Percentiles rank a stretch among this genome's conserved stretches.
Evolutionary conservation across 2,113 vertebrate species (phyloP).

Genomic region (Speoplatyrhinus poulsoni): DNA sequence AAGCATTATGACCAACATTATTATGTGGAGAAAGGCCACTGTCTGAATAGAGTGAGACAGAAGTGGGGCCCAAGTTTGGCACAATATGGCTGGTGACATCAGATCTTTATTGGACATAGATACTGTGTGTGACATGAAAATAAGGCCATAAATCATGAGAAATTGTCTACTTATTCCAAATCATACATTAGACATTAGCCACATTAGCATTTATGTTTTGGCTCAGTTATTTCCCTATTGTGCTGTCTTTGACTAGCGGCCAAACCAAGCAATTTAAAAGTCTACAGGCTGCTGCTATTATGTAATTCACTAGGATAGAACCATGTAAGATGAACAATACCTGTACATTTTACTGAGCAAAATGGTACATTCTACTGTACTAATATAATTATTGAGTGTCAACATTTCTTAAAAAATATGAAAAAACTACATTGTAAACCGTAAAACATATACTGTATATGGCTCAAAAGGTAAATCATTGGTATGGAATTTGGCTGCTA

Average conservation of each 20-base stretch:
- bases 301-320: background rate
- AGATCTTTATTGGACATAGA: conserved; percentile 37
- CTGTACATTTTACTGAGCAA: too few species aligned
- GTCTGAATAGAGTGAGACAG: conserved; percentile 25
- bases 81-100: conserved; percentile 19
- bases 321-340: too few species aligned
- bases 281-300: background rate
- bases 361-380: too few species aligned
- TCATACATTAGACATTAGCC: background rate
- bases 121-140: conserved; percentile 28
- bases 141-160: conserved; percentile 9
- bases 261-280: background rate
- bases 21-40: conserved; percentile 45
- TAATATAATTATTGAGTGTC: too few species aligned
- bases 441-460: too few species aligned
- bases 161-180: background rate
- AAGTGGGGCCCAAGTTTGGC: conserved; percentile 28
- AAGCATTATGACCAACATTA: conserved; percentile 35
- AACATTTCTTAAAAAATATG: too few species aligned
- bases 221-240: background rate
- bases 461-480: too few species aligned
- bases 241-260: background rate
- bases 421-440: too few species aligned
- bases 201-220: conserved; percentile 7
- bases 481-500: too few species aligned